Base-by-base conservation (phyloP, 2,113 vertebrate species). In the Microtus montanus region DNA sequence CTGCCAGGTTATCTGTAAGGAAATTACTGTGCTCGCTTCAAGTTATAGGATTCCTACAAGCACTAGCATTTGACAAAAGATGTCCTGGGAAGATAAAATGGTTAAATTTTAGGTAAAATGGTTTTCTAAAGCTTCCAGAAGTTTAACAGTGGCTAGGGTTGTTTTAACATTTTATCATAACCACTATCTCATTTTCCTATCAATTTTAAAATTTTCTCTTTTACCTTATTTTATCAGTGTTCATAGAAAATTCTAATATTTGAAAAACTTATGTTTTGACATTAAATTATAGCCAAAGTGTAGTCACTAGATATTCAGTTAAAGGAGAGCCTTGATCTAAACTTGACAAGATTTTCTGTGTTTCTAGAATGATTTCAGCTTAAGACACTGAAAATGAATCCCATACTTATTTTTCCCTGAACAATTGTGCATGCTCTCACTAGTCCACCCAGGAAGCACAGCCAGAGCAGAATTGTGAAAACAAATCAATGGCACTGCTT, bases 341-440 rank as follows among this genome's bases (percentile, higher is more conserved):
- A 95, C 85, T 9, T 13, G 20, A 49, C 33, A 84, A 82, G 87
- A 49, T 96, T 96, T 87, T 74, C 26, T 1, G 0, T 92, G 28
- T 87, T 96, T 41, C 93, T 92, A 33, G 44, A 87, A 83, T 1
- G 1, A 85, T 73, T 96, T 96, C 26, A 41, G 85, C 61, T 93
- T n/a, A 47, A 94, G 58, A 28, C 15, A 95, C 19, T 94, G 17
- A 33, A 97, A 38, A 96, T 68, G 73, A 96, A 91, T 63, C n/a
- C 73, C 47, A 71, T 9, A 0, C 5, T 41, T 78, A 52, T 19
- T 91, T 5, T 84, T 93, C 4, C 1, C 1, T 79, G 94, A 96
- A 58, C 17, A 89, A 54, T 74, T 28, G 92, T 91, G 74, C 80
- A 47, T n/a, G 11, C 58, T 54, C 89, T 85, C 6, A 87, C 26